Evolutionary conservation across 2,888 invertebrate genomes (phyloP), one percentile per base, ranked within the genome.

Genomic region (Sipha maydis): DNA sequence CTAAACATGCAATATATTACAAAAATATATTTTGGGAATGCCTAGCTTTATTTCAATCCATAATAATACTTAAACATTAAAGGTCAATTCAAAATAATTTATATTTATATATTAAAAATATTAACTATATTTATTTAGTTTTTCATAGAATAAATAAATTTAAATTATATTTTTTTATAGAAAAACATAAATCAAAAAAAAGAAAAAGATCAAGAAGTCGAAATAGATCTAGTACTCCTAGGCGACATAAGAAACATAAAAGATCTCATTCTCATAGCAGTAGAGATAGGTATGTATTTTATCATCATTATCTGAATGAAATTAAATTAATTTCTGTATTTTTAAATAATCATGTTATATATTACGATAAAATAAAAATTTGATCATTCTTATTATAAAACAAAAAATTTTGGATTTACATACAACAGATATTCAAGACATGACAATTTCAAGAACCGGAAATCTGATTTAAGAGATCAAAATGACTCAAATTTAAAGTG

Each of bases 151-250:
- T 8, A 56, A 56, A 56, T 19, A 8, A 11, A 21, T 61, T 61
- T 3, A 61, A 3, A 61, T 67, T 67, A 67, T 67, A 67, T n/a
- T 7, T 28, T 75, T 56, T 54, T 79, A 69, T n/a, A 88, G 88
- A 80, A 48, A 88, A 75, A n/a, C 80, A 88, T 41, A 88, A 88
- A 82, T 80, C 61, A 73, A 88, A 80, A 88, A 80, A 61, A 56
- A 88, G 82, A 4, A 88, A 88, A 61, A 61, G 88, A 82, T 88
- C 88, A 17, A 25, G 75, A 25, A 88, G 88, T 76, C 61, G 92
- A 28, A 91, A 48, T 61, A 88, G 88, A 73, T 88, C 88, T 61
- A 75, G 14, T 73, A 75, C 80, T 82, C 75, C 88, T 82, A 88
- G 82, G 82, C 80, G 75, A 9, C 82, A 31, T 67, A 88, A 88